Conservation (phyloP, 2,797 vertebrate genomes). For the Lutjanus campechanus region DNA sequence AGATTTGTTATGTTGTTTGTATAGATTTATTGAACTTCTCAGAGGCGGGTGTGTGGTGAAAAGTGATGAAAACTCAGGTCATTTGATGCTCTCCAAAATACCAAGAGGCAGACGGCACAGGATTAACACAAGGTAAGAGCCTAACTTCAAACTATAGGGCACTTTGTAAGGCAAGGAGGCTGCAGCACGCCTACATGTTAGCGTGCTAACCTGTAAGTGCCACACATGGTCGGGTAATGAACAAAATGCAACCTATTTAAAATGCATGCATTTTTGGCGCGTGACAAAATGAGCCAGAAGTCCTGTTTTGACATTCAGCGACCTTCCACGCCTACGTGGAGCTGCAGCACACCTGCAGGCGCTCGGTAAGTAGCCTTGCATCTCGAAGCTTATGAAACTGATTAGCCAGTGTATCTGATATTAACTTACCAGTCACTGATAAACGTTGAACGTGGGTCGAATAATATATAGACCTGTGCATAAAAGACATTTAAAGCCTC, state of each 20-base stretch:
- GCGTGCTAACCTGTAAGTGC: background rate
- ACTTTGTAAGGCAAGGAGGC: background rate
- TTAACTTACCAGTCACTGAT: background rate
- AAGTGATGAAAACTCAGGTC: slow-evolving; percentile 19
- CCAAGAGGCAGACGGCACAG: background rate
- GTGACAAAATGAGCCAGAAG: background rate
- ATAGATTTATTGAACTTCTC: slow-evolving; percentile 30
- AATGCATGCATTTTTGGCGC: background rate
- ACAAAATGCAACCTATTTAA: background rate
- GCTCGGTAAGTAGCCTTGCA: slow-evolving; percentile 29
- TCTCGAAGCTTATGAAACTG: background rate
- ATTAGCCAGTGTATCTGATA: background rate
- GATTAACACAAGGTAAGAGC: slow-evolving; percentile 49
- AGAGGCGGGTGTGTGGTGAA: slow-evolving; percentile 8
- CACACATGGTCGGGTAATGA: background rate
- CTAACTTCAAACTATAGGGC: background rate
- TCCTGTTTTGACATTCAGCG: background rate
- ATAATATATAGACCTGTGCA: no score
- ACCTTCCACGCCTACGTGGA: slow-evolving; percentile 17
- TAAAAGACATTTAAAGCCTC: background rate
- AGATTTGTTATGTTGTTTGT: slow-evolving; percentile 29
- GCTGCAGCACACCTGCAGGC: slow-evolving; percentile 38
- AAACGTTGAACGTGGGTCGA: background rate
- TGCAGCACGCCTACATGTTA: background rate
- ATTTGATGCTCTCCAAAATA: slow-evolving; percentile 7